Evolutionary conservation across 2,888 invertebrate genomes (phyloP), one percentile per base, ranked within the genome.

Genomic region (Pachymerium ferrugineum): DNA sequence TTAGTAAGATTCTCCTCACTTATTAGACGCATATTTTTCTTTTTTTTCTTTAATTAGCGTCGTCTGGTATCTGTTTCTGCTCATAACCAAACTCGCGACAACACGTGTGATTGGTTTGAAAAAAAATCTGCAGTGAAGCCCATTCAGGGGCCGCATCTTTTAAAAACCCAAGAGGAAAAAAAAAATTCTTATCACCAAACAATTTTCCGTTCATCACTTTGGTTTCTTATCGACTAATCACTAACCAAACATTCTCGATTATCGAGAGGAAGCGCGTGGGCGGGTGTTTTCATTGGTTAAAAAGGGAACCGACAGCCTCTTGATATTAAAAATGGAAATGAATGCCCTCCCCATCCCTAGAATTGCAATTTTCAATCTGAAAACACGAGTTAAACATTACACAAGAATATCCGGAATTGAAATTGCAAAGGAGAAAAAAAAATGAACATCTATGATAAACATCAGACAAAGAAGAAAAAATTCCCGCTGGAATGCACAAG

Each of bases 371-470:
- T n/a, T n/a, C n/a, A n/a, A n/a, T n/a, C n/a, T n/a, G n/a, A n/a
- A n/a, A n/a, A n/a, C n/a, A n/a, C n/a, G 22, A 47, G 47, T 47
- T 47, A 47, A 47, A 47, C 47, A 47, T 47, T 47, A 47, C 16
- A 47, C 19, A 47, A 22, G n/a, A 47, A 47, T 22, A 47, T 47
- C 47, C 47, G 1, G 5, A 47, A 47, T 47, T 22, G 19, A 47
- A 47, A 47, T 47, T 47, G 14, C 3, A 47, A 16, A 47, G 22
- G 22, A 16, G 22, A 47, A 16, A 47, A 16, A 47, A n/a, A 47
- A 47, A 47, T 42, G 42, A 42, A 47, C 47, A 47, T 47, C 47
- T 19, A 47, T 22, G 47, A 47, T 47, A 47, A 47, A 47, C 47
- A 47, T 47, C 47, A 19, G 47, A 47, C 16, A 47, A 16, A 47